Conservation (phyloP, 2,797 vertebrate genomes). For the Hybognathus amarus region DNA sequence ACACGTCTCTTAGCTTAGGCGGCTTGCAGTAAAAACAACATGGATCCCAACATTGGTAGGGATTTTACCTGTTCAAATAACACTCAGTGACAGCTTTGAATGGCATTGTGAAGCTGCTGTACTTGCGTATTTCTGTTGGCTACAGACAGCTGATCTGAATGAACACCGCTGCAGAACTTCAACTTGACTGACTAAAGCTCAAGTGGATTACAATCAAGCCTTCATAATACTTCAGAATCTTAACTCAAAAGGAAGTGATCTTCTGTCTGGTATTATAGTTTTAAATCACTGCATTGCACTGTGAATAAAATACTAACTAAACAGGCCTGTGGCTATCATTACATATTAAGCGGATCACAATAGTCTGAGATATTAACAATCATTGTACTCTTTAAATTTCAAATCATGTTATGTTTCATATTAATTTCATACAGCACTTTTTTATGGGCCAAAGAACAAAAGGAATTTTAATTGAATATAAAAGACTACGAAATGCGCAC, state of each 20-base stretch:
- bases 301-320: neutral
- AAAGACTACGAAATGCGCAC: neutral
- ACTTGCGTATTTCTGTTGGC: slow-evolving; percentile 22
- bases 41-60: slow-evolving; percentile 64
- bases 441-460: neutral
- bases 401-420: neutral
- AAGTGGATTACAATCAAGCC: neutral
- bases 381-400: neutral
- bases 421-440: neutral
- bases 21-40: slow-evolving; percentile 68
- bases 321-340: neutral
- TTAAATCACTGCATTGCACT: neutral
- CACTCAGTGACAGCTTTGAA: slow-evolving; percentile 55
- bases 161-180: neutral
- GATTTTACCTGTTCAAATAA: slow-evolving; percentile 75
- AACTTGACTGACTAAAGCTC: slow-evolving; percentile 3
- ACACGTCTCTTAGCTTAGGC: slow-evolving; percentile 64
- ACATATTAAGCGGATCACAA: neutral
- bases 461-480: neutral
- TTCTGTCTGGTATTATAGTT: neutral
- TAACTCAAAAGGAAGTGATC: neutral
- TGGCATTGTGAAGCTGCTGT: slow-evolving; percentile 29
- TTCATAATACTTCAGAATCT: neutral
- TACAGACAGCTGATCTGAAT: slow-evolving; percentile 14
- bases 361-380: neutral